phyloP scores from a whole-genome alignment of 2,113 vertebrate species.

The Albula glossodonta region DNA sequence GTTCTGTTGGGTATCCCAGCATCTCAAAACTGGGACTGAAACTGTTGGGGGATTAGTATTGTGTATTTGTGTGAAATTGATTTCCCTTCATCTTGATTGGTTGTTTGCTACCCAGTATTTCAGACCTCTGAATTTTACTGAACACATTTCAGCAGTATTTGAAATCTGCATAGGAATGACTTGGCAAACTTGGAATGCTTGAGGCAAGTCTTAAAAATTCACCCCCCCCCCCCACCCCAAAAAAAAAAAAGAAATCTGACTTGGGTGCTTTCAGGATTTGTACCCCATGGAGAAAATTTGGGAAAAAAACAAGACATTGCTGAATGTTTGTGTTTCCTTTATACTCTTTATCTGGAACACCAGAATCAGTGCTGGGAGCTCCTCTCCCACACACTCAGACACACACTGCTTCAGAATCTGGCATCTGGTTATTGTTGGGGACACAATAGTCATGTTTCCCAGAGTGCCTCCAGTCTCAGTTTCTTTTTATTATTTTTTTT shows the following conservation, averaged over 20 bases:
- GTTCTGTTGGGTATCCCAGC: background rate
- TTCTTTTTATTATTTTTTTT: conserved; percentile 80
- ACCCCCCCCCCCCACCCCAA: no score
- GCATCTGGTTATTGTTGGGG: conserved; percentile 65
- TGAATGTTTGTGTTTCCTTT: no score
- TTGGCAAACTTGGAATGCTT: background rate
- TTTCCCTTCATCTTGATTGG: conserved; percentile 16
- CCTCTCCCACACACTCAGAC: conserved; percentile 46
- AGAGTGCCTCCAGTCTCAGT: conserved; percentile 74
- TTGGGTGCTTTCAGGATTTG: no score
- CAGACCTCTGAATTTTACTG: background rate
- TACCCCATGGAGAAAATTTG: no score
- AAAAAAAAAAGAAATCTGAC: no score
- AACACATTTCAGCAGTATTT: background rate
- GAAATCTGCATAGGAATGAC: background rate
- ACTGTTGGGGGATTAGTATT: no score
- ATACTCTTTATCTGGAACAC: background rate
- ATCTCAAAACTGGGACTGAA: background rate
- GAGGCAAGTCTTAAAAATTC: no score
- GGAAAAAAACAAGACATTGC: no score
- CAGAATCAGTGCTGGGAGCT: background rate
- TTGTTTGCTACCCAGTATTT: background rate
- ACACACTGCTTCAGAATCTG: conserved; percentile 54
- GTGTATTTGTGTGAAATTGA: no score
- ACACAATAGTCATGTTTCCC: conserved; percentile 71